Evolutionary conservation across 2,888 invertebrate genomes (phyloP).

Genomic region (Mantis religiosa): DNA sequence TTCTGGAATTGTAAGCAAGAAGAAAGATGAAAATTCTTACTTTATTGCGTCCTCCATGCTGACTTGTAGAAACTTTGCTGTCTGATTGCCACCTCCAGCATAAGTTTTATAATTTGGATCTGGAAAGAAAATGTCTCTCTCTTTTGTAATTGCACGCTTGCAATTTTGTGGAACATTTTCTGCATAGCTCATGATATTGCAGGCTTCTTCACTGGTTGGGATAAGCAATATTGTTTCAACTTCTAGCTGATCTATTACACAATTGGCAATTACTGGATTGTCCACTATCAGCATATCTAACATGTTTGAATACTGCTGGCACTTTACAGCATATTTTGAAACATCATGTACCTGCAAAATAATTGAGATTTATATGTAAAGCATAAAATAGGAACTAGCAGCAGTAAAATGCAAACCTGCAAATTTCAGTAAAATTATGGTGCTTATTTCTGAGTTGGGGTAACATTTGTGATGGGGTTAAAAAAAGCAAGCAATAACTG

Average conservation of each 20-base stretch:
- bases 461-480: too few species aligned
- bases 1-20: background rate
- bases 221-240: conserved; percentile 77
- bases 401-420: too few species aligned
- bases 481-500: too few species aligned
- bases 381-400: too few species aligned
- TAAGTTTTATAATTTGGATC: conserved; percentile 75
- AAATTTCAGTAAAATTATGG: too few species aligned
- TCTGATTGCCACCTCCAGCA: conserved; percentile 47
- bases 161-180: conserved; percentile 67
- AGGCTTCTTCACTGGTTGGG: conserved; percentile 63
- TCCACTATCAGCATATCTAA: conserved; percentile 68
- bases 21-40: conserved; percentile 41
- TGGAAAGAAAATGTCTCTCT: conserved; percentile 66
- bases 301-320: conserved; percentile 50
- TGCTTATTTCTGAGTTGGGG: too few species aligned
- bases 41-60: conserved; percentile 60
- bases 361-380: too few species aligned
- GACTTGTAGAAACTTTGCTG: conserved; percentile 60
- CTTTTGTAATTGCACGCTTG: conserved; percentile 59
- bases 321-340: conserved; percentile 45
- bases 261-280: conserved; percentile 77
- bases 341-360: conserved; percentile 48
- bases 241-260: conserved; percentile 71
- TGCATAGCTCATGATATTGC: conserved; percentile 60